Percentiles rank a stretch among this genome's conserved stretches.
Evolutionary conservation across 1,140 invertebrate species (phyloP).

Genomic region (Drosophila mauritiana): DNA sequence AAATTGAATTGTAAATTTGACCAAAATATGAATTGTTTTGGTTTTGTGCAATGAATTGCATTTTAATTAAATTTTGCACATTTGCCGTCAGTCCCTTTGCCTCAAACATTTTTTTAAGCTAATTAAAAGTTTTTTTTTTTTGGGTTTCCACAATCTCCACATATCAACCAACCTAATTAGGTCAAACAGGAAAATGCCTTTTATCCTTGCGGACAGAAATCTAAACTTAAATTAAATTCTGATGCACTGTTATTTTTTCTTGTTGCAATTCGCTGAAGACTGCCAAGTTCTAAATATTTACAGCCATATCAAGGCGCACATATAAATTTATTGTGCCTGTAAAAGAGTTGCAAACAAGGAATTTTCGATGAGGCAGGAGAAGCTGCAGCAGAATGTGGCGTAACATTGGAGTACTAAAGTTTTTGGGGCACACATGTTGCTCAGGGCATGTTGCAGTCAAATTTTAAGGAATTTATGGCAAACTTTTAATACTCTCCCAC

Average conservation of each 20-base stretch:
- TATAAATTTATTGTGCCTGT: slow-evolving; percentile 68
- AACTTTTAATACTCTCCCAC: slow-evolving; percentile 13
- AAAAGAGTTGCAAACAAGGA: slow-evolving; percentile 49
- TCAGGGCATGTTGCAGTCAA: slow-evolving; percentile 11
- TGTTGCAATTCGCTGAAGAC: slow-evolving; percentile 3
- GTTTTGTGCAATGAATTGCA: slow-evolving; percentile 19
- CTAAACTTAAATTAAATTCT: slow-evolving; percentile 26
- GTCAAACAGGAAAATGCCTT: slow-evolving; percentile 1
- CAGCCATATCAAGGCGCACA: slow-evolving; percentile 59
- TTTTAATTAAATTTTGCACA: slow-evolving; percentile 51
- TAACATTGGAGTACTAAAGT: slow-evolving; percentile 32
- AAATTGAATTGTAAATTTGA: slow-evolving; percentile 35
- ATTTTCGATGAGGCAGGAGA: slow-evolving; percentile 8
- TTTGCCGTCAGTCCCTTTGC: slow-evolving; percentile 10
- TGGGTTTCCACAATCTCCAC: neutral
- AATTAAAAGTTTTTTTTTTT: slow-evolving; percentile 46
- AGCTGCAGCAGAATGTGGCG: slow-evolving; percentile 20
- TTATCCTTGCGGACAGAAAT: slow-evolving; percentile 11
- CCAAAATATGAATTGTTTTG: slow-evolving; percentile 29
- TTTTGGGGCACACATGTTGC: slow-evolving; percentile 51
- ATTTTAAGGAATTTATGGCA: neutral
- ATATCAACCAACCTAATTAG: slow-evolving; percentile 30
- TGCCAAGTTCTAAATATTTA: slow-evolving; percentile 53
- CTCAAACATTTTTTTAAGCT: slow-evolving; percentile 31
- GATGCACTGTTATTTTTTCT: slow-evolving; percentile 9